Base-by-base conservation (phyloP, 1,140 invertebrate species). In the Popillia japonica region DNA sequence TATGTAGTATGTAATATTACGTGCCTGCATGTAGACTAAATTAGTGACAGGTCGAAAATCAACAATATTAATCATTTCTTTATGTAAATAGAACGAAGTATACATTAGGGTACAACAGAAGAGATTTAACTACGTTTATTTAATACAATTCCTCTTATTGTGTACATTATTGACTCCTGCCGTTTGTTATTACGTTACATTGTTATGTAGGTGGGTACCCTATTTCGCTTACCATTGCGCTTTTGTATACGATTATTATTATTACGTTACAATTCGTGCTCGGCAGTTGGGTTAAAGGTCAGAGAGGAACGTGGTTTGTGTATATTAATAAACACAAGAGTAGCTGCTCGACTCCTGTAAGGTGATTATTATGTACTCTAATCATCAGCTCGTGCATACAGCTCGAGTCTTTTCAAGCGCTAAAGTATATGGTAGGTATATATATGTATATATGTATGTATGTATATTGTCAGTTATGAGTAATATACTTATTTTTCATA, bases 121-220 rank as follows among this genome's bases (percentile, higher is more conserved):
- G n/a, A n/a, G n/a, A 22, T 17, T 6, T 27, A 64, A 64, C 17
- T 64, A 64, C 17, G 17, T 64, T 64, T 17, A 64, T 20, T 64
- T 64, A 64, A 64, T 20, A 0, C 17, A 64, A 17, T 64, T 64
- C 61, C 10, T 64, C 61, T 64, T 64, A 64, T 64, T 64, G 61
- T 64, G 22, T 22, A 64, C 61, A 64, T 64, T 64, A 64, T 64
- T 64, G 61, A 64, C 17, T 64, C 61, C 61, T 64, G 9, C 61
- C 61, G 61, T 17, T 22, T 64, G 17, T 64, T 64, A 64, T 22
- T 64, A 64, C 22, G 22, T 17, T 64, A 48, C 44, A n/a, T n/a
- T 48, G 44, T 48, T 48, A 48, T 48, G 17, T 22, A 10, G 1
- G 17, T 27, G 3, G 17, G 22, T 9, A 20, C 20, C 61, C 23